Evolutionary conservation across 35 echinoderm and acorn worm species (phyloP), one percentile per base, ranked within the genome.

Genomic region (Ptychodera flava): DNA sequence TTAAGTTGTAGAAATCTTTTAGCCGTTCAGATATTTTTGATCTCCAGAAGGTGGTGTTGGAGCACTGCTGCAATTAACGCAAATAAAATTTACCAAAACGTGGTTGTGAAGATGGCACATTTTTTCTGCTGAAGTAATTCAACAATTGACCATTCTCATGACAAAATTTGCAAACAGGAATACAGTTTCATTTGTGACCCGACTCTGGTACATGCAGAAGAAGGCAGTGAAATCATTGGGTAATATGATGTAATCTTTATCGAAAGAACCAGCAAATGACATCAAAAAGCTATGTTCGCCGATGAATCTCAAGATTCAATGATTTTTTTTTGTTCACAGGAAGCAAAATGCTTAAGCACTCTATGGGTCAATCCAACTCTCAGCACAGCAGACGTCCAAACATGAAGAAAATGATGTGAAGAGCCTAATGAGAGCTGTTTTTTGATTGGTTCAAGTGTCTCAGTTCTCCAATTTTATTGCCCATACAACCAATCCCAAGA

Each of bases 301-400:
- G 15, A 15, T 77, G 15, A 77, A 77, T 77, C 15, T 77, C n/a
- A n/a, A 14, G 28, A 80, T 29, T 10, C 12, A 32, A 15, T 36
- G 1, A 30, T 83, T n/a, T 83, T 37, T 30, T 32, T 33, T 82
- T 82, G 16, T 82, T 33, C 34, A 33, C 80, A 83, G 82, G 82
- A 83, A 83, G 82, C 82, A 34, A 83, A 83, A 36, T 83, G 82
- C 37, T 30, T 83, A 35, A 83, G 82, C 37, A 83, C 82, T 36
- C 37, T 83, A 83, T 83, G 82, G 82, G 45, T 64, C 22, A 64
- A 64, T 64, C 6, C 22, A 64, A 64, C 45, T 64, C 45, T 12
- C 45, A 64, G 45, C 45, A 64, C 45, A 64, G 6, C 22, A 6
- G 6, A 64, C 22, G 45, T 12, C 22, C 45, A 64, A 22, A 64